Base-by-base conservation (phyloP, 2,797 vertebrate species). In the Brachyrhaphis roseni region DNA sequence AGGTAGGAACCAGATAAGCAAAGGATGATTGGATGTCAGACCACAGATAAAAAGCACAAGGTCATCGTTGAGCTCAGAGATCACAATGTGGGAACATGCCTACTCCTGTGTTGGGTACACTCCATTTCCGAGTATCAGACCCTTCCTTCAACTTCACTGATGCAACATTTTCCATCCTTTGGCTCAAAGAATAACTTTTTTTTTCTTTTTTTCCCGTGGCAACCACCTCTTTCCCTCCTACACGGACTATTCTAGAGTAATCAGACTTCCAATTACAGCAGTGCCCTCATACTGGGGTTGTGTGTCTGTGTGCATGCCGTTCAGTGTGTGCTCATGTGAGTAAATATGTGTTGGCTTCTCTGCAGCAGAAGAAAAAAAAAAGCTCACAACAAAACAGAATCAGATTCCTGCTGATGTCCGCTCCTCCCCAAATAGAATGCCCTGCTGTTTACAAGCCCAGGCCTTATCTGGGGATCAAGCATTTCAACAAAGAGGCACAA, bases 211-310 rank as follows among this genome's bases (percentile, higher is more conserved):
- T 76, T 76, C 81, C 85, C 75, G 20, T 78, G 47, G 51, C 68
- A 74, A 49, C 39, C 28, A 46, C 23, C 55, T 49, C 70, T 70
- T 72, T 76, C 80, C 47, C 43, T 23, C 76, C 43, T 34, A 70
- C 78, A 68, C 78, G 81, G 78, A 68, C 87, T 82, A 92, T 91
- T 89, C 89, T 88, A 87, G 89, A 90, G 91, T 92, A 92, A 95
- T 95, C 92, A 93, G 85, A 92, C 91, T 91, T 94, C 92, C 92
- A 93, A 95, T 94, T 94, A 94, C 89, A 90, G 88, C 84, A 77
- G 76, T 81, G 83, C 80, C 89, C 87, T 84, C 81, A 78, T 85
- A 89, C 77, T 55, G 18, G 39, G 71, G 75, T 43, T 82, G 1
- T 66, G 23, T 46, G n/a, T 77, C 73, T 59, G 51, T 6, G 76